Evolutionary conservation across 1,140 invertebrate genomes (phyloP).

Genomic region (Zaprionus taronus): DNA sequence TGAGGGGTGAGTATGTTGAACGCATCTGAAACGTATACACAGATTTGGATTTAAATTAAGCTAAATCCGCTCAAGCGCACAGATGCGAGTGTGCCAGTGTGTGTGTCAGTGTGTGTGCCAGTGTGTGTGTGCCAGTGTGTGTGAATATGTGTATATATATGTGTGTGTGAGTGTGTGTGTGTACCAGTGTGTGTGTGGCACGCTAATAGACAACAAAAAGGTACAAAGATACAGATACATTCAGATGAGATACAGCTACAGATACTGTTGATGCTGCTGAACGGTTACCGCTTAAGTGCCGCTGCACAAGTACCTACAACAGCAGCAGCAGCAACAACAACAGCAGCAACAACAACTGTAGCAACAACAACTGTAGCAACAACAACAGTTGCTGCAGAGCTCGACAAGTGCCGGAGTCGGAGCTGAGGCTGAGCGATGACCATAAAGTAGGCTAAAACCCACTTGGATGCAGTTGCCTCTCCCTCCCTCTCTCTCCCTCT

Average conservation of each 20-base stretch:
- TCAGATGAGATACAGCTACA: slow-evolving; percentile 15
- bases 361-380: slow-evolving; percentile 23
- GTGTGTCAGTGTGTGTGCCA: too few species aligned
- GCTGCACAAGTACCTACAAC: slow-evolving; percentile 39
- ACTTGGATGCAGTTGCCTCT: slow-evolving; percentile 46
- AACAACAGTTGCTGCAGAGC: slow-evolving; percentile 43
- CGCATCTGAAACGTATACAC: slow-evolving; percentile 41
- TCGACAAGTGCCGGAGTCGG: slow-evolving; percentile 42
- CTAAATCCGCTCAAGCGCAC: slow-evolving; percentile 76
- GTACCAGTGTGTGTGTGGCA: slow-evolving; percentile 43
- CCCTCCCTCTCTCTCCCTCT: slow-evolving; percentile 1
- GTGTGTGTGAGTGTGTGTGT: slow-evolving; percentile 29
- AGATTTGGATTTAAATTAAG: slow-evolving; percentile 83
- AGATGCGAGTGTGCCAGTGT: slow-evolving; percentile 33
- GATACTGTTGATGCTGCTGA: slow-evolving; percentile 44
- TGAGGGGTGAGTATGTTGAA: slow-evolving; percentile 35
- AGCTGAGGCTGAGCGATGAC: slow-evolving; percentile 61
- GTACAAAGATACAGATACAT: slow-evolving; percentile 55
- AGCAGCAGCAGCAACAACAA: slow-evolving; percentile 15
- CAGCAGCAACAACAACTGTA: slow-evolving; percentile 4
- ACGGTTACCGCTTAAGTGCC: slow-evolving; percentile 75
- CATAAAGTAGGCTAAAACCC: slow-evolving; percentile 79
- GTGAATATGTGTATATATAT: slow-evolving; percentile 25
- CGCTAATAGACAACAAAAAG: slow-evolving; percentile 81
- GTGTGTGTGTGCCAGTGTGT: slow-evolving; percentile 33